Evolutionary conservation across 2,888 invertebrate species (phyloP).

Genomic region (Pegoplata infirma): DNA sequence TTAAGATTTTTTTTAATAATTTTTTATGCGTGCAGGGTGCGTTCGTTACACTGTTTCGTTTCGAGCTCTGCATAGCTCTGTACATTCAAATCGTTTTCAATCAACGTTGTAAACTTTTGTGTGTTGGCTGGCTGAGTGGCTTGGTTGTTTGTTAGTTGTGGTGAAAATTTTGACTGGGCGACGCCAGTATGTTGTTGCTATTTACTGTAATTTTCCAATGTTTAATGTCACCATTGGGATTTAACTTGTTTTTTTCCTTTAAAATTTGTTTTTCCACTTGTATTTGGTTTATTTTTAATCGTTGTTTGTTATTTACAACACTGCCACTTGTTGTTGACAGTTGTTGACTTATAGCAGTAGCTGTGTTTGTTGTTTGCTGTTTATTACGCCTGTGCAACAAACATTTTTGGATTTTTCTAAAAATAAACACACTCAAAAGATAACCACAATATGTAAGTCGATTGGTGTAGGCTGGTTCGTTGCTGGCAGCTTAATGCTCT

Average conservation of each 20-base stretch:
- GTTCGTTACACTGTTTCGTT: slow-evolving; percentile 63
- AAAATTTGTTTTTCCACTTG: slow-evolving; percentile 33
- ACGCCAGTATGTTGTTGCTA: slow-evolving; percentile 3
- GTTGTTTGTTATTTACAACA: slow-evolving; percentile 28
- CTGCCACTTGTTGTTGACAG: slow-evolving; percentile 21
- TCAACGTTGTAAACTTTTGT: slow-evolving; percentile 57
- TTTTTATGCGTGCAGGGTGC: slow-evolving; percentile 59
- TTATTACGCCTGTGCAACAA: slow-evolving; percentile 55
- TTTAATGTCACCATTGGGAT: slow-evolving; percentile 40
- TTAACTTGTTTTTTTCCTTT: background rate
- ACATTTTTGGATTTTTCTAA: slow-evolving; percentile 52
- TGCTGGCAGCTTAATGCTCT: background rate
- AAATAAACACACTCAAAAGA: slow-evolving; percentile 35
- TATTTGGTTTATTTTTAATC: slow-evolving; percentile 40
- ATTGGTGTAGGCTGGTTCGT: background rate
- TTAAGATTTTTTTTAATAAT: background rate
- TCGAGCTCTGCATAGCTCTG: slow-evolving; percentile 66
- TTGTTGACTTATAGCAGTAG: slow-evolving; percentile 7
- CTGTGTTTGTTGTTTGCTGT: background rate
- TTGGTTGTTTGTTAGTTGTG: slow-evolving; percentile 19
- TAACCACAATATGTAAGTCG: slow-evolving; percentile 27
- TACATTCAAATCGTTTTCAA: slow-evolving; percentile 52
- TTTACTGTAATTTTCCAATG: slow-evolving; percentile 42
- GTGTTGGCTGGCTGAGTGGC: background rate
- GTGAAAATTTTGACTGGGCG: slow-evolving; percentile 18